phyloP scores from a whole-genome alignment of 1,140 invertebrate species.

The Bombus superbus region DNA sequence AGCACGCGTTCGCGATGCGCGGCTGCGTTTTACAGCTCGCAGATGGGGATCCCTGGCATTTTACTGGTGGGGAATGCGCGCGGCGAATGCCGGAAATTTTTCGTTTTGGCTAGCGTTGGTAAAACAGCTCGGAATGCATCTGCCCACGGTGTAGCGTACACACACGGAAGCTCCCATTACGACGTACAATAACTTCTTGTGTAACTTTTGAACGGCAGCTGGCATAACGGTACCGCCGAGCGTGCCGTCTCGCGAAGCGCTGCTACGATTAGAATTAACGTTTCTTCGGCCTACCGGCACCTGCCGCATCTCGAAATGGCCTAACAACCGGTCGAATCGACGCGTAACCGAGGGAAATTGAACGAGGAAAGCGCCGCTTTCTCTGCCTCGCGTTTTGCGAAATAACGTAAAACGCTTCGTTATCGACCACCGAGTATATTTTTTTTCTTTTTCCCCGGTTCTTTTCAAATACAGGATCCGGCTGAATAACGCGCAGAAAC shows the following conservation, averaged over 20 bases:
- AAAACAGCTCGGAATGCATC: conserved; percentile 2
- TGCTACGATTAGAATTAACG: conserved; percentile 48
- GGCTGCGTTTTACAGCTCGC: neutral
- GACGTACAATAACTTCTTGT: conserved; percentile 40
- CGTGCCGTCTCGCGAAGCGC: neutral
- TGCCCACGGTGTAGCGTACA: neutral
- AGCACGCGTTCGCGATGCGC: neutral
- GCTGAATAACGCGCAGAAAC: too few species aligned
- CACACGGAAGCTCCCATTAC: conserved; percentile 36
- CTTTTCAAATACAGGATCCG: neutral
- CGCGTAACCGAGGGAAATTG: conserved; percentile 20
- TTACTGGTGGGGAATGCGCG: neutral
- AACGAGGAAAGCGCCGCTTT: conserved; percentile 13
- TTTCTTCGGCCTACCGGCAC: conserved; percentile 17
- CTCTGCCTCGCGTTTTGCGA: neutral
- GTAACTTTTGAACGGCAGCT: conserved; percentile 47
- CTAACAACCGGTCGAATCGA: neutral
- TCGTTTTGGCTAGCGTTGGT: neutral
- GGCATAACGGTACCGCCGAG: conserved; percentile 49
- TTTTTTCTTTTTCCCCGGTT: accelerated
- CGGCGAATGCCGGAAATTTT: neutral
- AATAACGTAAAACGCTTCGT: neutral
- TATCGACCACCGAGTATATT: neutral
- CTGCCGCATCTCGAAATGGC: neutral
- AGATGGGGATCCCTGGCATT: neutral